Conservation (phyloP, 1,140 invertebrate genomes). For the Sogatella furcifera region DNA sequence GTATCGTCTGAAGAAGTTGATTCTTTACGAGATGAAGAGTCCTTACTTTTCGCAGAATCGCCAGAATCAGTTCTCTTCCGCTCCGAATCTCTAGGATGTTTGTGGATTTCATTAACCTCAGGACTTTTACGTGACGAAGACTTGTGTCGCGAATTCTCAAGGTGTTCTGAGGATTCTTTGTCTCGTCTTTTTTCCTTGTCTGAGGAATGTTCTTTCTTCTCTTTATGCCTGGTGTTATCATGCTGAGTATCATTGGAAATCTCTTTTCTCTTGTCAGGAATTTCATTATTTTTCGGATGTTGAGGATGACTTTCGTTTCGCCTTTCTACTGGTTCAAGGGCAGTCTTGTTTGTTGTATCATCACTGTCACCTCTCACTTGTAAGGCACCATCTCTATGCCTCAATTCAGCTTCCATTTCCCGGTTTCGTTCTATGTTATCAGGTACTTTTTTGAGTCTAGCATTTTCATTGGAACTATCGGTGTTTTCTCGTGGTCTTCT, state of each 20-base stretch:
- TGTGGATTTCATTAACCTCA: not conserved
- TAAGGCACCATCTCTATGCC: not conserved
- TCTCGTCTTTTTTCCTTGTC: slow-evolving; percentile 18
- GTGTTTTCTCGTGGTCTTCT: slow-evolving; percentile 20
- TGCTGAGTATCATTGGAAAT: slow-evolving; percentile 3
- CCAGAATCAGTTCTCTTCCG: not conserved
- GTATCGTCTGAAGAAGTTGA: slow-evolving; percentile 9
- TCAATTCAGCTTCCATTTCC: slow-evolving; percentile 13
- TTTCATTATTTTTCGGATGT: slow-evolving; percentile 16
- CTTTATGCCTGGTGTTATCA: slow-evolving; percentile 12
- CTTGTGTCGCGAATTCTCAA: slow-evolving; percentile 6
- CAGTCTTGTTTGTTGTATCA: slow-evolving; percentile 6
- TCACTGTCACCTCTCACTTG: slow-evolving; percentile 3
- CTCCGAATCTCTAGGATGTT: slow-evolving; percentile 3
- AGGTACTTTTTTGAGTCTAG: slow-evolving; percentile 24
- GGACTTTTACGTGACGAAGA: slow-evolving; percentile 11
- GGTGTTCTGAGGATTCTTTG: slow-evolving; percentile 12
- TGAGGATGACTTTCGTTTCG: slow-evolving; percentile 14
- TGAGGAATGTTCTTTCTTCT: slow-evolving; percentile 20
- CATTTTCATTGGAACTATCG: slow-evolving; percentile 19
- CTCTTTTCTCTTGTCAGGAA: slow-evolving; percentile 13
- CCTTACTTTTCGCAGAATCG: slow-evolving; percentile 5
- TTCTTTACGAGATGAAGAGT: slow-evolving; percentile 5
- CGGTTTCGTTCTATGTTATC: slow-evolving; percentile 16
- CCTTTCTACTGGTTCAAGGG: slow-evolving; percentile 10